These are phyloP conservation scores for Archilochus colubris DNA, from an alignment of 2,113 vertebrate genomes.

Conservation along the genomic window DNA sequence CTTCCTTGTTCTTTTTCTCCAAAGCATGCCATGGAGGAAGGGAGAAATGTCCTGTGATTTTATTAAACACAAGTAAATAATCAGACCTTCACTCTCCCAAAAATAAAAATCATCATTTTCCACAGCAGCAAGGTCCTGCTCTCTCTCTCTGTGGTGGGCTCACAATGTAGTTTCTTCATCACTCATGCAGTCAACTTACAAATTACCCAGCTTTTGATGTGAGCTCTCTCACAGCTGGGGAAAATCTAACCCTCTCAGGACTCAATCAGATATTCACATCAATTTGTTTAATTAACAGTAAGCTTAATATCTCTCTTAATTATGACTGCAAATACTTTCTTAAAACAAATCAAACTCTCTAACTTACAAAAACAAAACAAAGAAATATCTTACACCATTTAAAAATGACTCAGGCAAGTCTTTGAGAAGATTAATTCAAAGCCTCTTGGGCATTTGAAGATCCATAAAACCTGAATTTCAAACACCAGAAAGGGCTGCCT, in stretches of 20 bases:
- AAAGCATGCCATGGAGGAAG: not conserved
- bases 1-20: not conserved
- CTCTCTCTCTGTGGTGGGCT: not conserved
- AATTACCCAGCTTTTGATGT: constrained; percentile 42
- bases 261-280: constrained; percentile 57
- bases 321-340: constrained; percentile 59
- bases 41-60: not conserved
- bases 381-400: not conserved
- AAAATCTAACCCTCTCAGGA: constrained; percentile 58
- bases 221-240: constrained; percentile 50
- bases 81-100: not conserved
- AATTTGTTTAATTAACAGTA: constrained; percentile 68
- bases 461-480: not conserved
- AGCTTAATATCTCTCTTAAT: constrained; percentile 58
- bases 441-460: not conserved
- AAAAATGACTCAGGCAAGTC: not conserved
- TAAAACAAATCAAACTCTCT: constrained; percentile 53
- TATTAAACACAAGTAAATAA: not conserved
- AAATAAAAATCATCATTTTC: not conserved
- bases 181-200: constrained; percentile 6
- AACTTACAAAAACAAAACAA: constrained; percentile 36
- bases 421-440: not conserved
- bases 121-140: not conserved
- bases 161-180: not conserved
- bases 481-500: not conserved